A percentile compares a stretch with the other conserved stretches of the same genome.
Conservation (phyloP, 2,797 vertebrate genomes). For the Sarcoramphus papa region DNA sequence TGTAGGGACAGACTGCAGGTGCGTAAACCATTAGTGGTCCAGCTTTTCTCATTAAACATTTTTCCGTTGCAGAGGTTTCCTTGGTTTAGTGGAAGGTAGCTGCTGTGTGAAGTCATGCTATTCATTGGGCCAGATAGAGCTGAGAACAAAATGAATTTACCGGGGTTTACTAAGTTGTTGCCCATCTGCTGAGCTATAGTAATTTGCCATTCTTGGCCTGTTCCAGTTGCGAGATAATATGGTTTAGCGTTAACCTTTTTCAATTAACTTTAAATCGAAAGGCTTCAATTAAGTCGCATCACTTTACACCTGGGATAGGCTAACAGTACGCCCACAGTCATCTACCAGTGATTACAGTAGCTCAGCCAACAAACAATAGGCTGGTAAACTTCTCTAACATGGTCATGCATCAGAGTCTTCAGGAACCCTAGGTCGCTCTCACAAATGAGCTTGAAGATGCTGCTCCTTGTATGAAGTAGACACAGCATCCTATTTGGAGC, state of each 20-base stretch:
- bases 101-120: not conserved
- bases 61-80: not conserved
- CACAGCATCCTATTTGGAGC: not conserved
- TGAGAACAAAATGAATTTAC: conserved; percentile 8
- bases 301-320: not conserved
- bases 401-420: not conserved
- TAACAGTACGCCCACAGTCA: not conserved
- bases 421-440: too few relatives aligned
- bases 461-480: not conserved
- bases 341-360: not conserved
- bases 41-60: not conserved
- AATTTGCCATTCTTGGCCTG: not conserved
- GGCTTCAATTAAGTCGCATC: not conserved
- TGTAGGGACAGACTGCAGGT: not conserved
- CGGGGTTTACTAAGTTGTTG: not conserved
- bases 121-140: not conserved
- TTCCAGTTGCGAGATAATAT: not conserved
- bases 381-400: not conserved
- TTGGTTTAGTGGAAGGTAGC: not conserved
- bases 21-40: not conserved
- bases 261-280: conserved; percentile 26
- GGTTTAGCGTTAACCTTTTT: conserved; percentile 11
- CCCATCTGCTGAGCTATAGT: not conserved
- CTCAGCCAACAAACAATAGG: not conserved
- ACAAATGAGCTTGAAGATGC: not conserved